Base-by-base conservation (phyloP, 2,797 vertebrate species). In the Rhinogobio ventralis region DNA sequence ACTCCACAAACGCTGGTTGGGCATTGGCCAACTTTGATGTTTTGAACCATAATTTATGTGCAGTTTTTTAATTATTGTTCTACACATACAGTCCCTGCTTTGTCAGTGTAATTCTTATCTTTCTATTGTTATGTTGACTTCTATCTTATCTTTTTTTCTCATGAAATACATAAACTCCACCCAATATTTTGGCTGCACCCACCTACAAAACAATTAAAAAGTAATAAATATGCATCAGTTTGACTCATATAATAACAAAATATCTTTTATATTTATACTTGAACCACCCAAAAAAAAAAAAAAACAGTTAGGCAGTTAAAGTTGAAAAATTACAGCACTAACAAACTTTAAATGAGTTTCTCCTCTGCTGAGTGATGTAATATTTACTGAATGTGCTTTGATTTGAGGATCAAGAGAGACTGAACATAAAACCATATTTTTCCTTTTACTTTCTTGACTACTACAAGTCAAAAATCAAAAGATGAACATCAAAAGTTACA, bases 381-480 rank as follows among this genome's bases (percentile, higher is more conserved):
- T 72, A 68, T 81, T 73, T 69, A 42, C 60, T 51, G 30, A 75
- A 66, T 51, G 14, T 39, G 23, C 33, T 77, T 77, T 60, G 53
- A 77, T 55, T 77, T 77, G 74, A 11, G 74, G 53, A 77, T 77
- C 74, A 77, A 77, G 55, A 39, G 74, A 76, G 74, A 4, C 53
- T 60, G 19, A 49, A 28, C 25, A 30, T 55, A 39, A 75, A 75
- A n/a, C 30, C 55, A 57, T 60, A 62, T 77, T 28, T 77, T 75
- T 11, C 4, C 23, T 42, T 66, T 83, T n/a, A 55, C 46, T 66
- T 83, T 39, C 15, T 10, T 4, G 15, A 67, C n/a, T 66, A 46
- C 33, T 5, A 28, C 45, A 55, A 39, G 49, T 45, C 2, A 55
- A 68, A 72, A 68, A 55, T 76, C 46, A 83, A 74, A 83, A 74